Evolutionary conservation across 2,113 vertebrate species (phyloP).

Genomic region (Oreamnos americanus): DNA sequence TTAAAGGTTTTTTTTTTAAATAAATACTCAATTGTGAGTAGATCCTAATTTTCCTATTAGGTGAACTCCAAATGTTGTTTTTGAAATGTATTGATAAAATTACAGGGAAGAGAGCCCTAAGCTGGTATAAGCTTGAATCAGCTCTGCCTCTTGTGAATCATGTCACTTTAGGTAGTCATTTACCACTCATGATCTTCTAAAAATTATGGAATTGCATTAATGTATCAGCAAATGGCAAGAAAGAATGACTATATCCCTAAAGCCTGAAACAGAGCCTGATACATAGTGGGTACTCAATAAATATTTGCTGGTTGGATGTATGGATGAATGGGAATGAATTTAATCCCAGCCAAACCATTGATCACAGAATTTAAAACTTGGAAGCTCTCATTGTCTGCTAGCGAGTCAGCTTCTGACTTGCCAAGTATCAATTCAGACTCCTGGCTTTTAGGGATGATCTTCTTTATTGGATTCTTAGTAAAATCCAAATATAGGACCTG

Average conservation of each 20-base stretch:
- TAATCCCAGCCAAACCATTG: neutral
- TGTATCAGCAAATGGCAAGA: neutral
- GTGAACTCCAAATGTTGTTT: constrained; percentile 27
- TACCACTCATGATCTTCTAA: neutral
- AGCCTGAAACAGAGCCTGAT: neutral
- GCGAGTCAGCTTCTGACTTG: neutral
- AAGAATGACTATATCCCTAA: neutral
- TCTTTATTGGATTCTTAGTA: neutral
- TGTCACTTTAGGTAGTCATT: neutral
- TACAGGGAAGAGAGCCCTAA: neutral
- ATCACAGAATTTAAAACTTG: neutral
- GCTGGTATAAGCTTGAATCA: neutral
- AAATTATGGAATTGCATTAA: neutral
- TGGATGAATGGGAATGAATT: neutral
- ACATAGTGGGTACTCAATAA: neutral
- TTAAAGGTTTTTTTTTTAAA: constrained; percentile 31
- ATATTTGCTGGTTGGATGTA: neutral
- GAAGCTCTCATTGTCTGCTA: neutral
- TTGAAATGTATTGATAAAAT: neutral
- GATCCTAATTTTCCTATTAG: constrained; percentile 46
- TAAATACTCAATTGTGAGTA: constrained; percentile 21
- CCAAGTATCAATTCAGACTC: neutral
- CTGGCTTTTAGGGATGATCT: neutral
- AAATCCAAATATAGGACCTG: constrained; percentile 12
- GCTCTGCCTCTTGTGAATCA: neutral